Base-by-base conservation (phyloP, 2,113 vertebrate genomes). In the Chloroceryle aenea region DNA sequence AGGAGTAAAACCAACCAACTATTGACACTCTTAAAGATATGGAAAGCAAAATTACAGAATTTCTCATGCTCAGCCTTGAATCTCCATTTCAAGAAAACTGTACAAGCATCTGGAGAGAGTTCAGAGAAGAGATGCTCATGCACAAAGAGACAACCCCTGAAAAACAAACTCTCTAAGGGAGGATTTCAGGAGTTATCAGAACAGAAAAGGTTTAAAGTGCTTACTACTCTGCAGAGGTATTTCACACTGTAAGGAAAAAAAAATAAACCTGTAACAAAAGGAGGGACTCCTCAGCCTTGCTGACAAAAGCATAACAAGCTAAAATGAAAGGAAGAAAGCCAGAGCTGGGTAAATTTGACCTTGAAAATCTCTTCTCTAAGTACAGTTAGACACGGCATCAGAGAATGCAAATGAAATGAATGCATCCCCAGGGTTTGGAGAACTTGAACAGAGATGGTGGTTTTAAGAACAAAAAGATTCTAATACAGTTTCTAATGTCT, bases 11-110 rank as follows among this genome's bases (percentile, higher is more conserved):
- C 4, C 0, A 1, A 64, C 20, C 0, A 1, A 42, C 3, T 1
- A 85, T 9, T 71, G 25, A 58, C 21, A 29, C 3, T 48, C 30
- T 64, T 73, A 34, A 90, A 72, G 11, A 32, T 34, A 67, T 0
- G 3, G 14, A 64, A 85, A 67, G 30, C 30, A 34, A 89, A 66
- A 86, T 85, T 79, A 94, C 6, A 26, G 87, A 62, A 69, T 75
- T 85, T 88, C 18, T 67, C 7, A 5, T 79, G 10, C 22, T 85
- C 3, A 47, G 15, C 30, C 64, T 75, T 74, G 40, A 87, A 91
- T 87, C 36, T 4, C 84, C 29, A 43, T 93, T 91, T 96, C 36
- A 87, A 59, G 40, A 91, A 91, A 76, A 21, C 29, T 76, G 22
- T 68, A 68, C 32, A 72, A 69, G 43, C 76, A 84, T 12, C 40